phyloP scores from a whole-genome alignment of 2,113 vertebrate species.

The Nipponia nippon region DNA sequence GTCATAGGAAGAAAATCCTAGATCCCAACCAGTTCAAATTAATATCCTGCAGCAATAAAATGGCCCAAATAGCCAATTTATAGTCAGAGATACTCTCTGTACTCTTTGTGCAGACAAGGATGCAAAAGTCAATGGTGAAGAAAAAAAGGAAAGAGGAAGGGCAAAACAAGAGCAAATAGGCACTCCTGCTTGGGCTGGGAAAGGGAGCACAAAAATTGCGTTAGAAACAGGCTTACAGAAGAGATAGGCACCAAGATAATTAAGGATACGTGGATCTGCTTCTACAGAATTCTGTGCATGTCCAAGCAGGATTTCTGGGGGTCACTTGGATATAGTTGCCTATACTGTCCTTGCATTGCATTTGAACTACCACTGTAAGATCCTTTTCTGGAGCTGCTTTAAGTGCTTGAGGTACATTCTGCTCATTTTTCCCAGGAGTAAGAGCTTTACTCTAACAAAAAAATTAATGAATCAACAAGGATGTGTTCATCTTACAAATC shows the following conservation, averaged over 20 bases:
- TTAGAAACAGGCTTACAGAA: not conserved
- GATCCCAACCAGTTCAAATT: not conserved
- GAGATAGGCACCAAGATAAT: rapidly evolving
- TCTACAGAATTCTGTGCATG: not conserved
- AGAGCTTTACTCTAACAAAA: not conserved
- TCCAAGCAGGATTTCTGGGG: not conserved
- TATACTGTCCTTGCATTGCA: not conserved
- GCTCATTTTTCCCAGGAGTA: not conserved
- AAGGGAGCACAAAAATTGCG: not conserved
- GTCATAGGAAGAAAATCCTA: not conserved
- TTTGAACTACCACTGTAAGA: not conserved
- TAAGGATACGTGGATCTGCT: not conserved
- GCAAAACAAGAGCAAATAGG: not conserved
- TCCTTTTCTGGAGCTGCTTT: not conserved
- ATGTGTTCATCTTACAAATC: not conserved
- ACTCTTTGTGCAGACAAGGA: not conserved
- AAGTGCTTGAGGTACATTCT: not conserved
- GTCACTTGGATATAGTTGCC: not conserved
- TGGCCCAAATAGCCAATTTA: not conserved
- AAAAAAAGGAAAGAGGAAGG: not conserved
- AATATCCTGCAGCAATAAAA: not conserved
- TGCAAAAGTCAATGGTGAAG: not conserved
- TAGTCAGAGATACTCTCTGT: not conserved
- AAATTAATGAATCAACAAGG: not conserved
- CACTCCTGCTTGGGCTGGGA: not conserved